phyloP scores from a whole-genome alignment of 2,113 vertebrate species.

The Triplophysa tibetana region DNA sequence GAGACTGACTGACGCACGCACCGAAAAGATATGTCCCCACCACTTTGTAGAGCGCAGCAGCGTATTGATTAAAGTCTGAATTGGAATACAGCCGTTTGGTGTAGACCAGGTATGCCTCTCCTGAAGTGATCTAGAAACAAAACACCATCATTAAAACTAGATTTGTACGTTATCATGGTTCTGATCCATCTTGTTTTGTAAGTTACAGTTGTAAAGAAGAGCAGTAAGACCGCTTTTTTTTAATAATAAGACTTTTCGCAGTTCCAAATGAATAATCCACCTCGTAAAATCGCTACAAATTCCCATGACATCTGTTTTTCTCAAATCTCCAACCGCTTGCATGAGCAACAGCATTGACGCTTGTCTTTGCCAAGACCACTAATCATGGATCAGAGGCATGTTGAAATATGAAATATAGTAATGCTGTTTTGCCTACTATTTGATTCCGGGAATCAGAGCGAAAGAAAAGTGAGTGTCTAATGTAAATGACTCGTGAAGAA shows the following conservation, averaged over 20 bases:
- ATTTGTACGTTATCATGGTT: too few species aligned
- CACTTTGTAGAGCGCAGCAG: conserved; percentile 88
- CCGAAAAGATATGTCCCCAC: conserved; percentile 87
- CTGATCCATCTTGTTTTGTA: too few species aligned
- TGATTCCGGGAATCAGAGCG: background rate
- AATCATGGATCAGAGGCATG: background rate
- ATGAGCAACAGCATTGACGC: background rate
- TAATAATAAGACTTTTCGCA: too few species aligned
- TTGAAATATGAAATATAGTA: background rate
- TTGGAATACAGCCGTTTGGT: conserved; percentile 85
- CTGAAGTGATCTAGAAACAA: conserved; percentile 75
- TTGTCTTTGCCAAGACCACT: background rate
- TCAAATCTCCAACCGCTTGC: background rate
- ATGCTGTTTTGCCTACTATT: background rate
- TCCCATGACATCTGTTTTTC: too few species aligned
- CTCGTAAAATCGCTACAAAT: too few species aligned
- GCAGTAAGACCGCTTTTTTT: too few species aligned
- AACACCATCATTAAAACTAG: background rate
- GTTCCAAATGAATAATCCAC: too few species aligned
- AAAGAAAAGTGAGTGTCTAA: background rate
- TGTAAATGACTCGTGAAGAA: background rate
- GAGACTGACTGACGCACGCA: conserved; percentile 81
- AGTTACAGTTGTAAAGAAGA: too few species aligned
- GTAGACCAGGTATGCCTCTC: conserved; percentile 91
- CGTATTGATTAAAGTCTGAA: conserved; percentile 88